Conservation (phyloP, 2,888 invertebrate species). For the Masnerella sp. region DNA sequence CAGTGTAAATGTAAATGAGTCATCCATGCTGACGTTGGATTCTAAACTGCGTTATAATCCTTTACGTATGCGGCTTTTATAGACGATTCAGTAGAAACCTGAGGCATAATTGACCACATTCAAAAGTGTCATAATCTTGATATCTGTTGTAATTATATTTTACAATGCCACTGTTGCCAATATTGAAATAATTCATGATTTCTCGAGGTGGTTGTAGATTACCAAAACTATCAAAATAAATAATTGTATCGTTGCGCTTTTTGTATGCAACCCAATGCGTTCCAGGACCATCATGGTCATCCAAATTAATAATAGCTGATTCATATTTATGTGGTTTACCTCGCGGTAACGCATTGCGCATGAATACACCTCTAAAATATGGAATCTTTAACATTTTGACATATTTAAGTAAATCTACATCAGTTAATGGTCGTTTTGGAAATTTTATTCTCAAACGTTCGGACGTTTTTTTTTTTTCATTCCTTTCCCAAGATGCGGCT, state of each 20-base stretch:
- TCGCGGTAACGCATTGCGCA: conserved; percentile 61
- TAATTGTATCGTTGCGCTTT: conserved; percentile 18
- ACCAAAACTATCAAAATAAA: not conserved
- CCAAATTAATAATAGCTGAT: conserved; percentile 34
- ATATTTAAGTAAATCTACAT: conserved; percentile 39
- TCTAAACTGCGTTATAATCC: too few species aligned
- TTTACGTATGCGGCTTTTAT: too few species aligned
- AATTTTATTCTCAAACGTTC: conserved; percentile 55
- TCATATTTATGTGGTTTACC: conserved; percentile 35
- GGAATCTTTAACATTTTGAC: conserved; percentile 1
- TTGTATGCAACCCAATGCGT: conserved; percentile 64
- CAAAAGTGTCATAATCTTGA: not conserved
- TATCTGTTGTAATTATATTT: not conserved
- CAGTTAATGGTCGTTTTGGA: conserved; percentile 66
- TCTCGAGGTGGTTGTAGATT: too few species aligned
- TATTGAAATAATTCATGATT: not conserved
- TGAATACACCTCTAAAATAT: conserved; percentile 3
- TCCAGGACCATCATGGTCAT: conserved; percentile 40
- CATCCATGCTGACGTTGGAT: not conserved
- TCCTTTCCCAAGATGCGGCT: not conserved
- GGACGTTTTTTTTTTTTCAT: conserved; percentile 42
- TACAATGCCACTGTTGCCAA: not conserved
- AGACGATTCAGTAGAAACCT: too few species aligned
- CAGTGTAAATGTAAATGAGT: conserved; percentile 8
- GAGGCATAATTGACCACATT: not conserved